Base-by-base conservation (phyloP, 2,113 vertebrate species). In the Alligator sinensis region DNA sequence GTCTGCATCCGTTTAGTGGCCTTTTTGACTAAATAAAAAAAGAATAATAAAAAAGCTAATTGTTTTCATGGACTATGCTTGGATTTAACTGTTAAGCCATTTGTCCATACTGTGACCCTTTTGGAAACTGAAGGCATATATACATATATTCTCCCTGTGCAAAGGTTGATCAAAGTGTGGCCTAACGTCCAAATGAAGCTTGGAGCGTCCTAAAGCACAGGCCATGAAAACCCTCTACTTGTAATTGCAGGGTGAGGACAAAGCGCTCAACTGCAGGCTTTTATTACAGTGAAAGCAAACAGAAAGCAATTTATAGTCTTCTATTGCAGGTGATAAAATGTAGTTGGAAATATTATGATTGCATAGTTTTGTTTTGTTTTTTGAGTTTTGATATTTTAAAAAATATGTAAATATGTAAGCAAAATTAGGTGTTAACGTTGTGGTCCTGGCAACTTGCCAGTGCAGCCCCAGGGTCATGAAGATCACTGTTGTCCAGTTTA, bases 281-380 rank as follows among this genome's bases (percentile, higher is more conserved):
- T 93, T 94, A 68, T 96, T 94, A 61, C 88, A 94, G 82, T 79
- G 86, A 92, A 6, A 87, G 84, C 93, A 96, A 95, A 96, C 94
- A 95, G 68, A 92, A 88, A 88, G 19, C 88, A 92, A 92, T 94
- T 94, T 96, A 81, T 86, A 94, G 95, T 91, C 86, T 79, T 95
- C 77, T 94, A 79, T 84, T 55, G 84, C 78, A 86, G 25, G 85
- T 84, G 88, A 90, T 90, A 91, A 94, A 95, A 96, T 22, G 85
- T 94, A 96, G 87, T 90, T 91, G 30, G 80, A 83, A 64, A 76
- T 96, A 92, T 86, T 94, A 85, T 0, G 0, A 92, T 93, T 94
- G 64, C 34, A 38, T 34, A 38, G 47, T 47, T 92, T 80, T 89
- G 80, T 68, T 58, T 64, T 94, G 83, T 84, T 63, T 95, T 92